Conservation (phyloP, 1,140 invertebrate genomes). For the Dufourea novaeangliae region DNA sequence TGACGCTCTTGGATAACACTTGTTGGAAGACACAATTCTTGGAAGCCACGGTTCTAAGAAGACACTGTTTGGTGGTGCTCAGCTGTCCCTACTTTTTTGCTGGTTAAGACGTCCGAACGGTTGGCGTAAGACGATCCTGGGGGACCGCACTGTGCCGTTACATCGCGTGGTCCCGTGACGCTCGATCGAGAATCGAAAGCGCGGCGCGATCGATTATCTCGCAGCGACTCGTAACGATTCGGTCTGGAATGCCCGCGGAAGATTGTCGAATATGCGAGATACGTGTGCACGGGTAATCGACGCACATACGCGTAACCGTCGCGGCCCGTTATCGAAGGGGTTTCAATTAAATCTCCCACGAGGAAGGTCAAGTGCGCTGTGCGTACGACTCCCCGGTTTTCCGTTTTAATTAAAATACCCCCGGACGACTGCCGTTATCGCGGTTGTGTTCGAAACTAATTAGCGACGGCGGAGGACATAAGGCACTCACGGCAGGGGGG, state of each 20-base stretch:
- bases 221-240: background rate
- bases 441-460: constrained; percentile 55
- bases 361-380: constrained; percentile 62
- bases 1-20: background rate
- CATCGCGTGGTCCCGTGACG: background rate
- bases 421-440: constrained; percentile 41
- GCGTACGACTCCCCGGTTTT: constrained; percentile 37
- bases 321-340: constrained; percentile 29
- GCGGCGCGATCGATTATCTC: background rate
- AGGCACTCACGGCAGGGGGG: background rate
- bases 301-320: constrained; percentile 51
- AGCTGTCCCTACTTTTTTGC: too few relatives aligned
- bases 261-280: constrained; percentile 45
- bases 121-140: background rate
- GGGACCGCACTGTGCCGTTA: background rate
- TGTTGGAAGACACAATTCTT: background rate
- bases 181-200: constrained; percentile 19
- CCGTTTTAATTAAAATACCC: constrained; percentile 61
- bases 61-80: background rate
- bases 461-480: constrained; percentile 12
- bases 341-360: constrained; percentile 58
- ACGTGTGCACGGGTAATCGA: constrained; percentile 30
- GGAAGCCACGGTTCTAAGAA: too few relatives aligned
- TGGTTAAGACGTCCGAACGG: too few relatives aligned
- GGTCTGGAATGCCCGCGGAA: constrained; percentile 16